phyloP scores from a whole-genome alignment of 2,113 vertebrate genomes.

The Neogale vison region DNA sequence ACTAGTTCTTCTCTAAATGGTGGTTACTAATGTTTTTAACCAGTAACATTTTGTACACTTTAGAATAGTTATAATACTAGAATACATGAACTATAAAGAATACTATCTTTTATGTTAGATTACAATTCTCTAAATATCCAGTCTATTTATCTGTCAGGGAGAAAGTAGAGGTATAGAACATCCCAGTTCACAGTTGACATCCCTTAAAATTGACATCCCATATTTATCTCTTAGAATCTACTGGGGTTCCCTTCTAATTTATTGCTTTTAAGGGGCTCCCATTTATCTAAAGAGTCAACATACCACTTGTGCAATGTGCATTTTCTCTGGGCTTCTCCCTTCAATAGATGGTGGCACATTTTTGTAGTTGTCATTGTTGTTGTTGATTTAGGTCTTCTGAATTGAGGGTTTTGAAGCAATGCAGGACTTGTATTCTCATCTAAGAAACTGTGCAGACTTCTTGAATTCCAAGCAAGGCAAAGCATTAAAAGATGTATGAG shows the following conservation, averaged over 20 bases:
- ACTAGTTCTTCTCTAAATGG: background rate
- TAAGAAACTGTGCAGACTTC: background rate
- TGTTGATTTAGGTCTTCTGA: background rate
- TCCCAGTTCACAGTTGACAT: background rate
- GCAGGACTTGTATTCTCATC: background rate
- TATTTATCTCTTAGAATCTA: background rate
- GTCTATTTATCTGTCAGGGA: background rate
- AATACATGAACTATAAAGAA: background rate
- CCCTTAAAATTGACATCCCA: background rate
- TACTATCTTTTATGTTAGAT: background rate
- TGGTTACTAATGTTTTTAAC: background rate
- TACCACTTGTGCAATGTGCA: background rate
- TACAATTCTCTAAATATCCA: background rate
- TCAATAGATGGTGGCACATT: background rate
- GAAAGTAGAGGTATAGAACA: background rate
- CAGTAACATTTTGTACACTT: background rate
- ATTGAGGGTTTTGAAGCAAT: background rate
- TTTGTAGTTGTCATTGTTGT: background rate
- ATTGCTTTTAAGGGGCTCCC: background rate
- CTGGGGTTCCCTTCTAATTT: background rate
- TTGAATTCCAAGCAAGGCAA: background rate
- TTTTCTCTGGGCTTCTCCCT: background rate
- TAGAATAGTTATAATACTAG: background rate
- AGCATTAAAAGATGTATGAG: background rate
- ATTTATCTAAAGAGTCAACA: accelerated